These are phyloP conservation scores for Drosophila parvula DNA, from an alignment of 1,140 invertebrate species.

Conservation along the genomic window DNA sequence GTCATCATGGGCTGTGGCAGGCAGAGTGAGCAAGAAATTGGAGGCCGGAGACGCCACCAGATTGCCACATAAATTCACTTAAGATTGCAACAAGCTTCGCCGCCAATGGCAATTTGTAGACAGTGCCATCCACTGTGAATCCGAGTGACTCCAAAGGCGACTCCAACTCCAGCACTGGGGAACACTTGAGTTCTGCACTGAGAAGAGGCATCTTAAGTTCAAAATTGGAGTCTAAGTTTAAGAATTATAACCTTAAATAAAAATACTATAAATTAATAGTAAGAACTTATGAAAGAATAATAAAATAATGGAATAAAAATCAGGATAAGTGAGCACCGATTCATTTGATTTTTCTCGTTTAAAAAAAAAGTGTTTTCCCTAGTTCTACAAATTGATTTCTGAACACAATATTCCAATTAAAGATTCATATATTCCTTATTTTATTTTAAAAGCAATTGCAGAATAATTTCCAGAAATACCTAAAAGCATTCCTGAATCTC, in stretches of 20 bases:
- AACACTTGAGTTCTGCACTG: conserved; percentile 50
- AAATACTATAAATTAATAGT: neutral
- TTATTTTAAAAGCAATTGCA: neutral
- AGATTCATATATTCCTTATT: neutral
- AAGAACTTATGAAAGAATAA: too few relatives aligned
- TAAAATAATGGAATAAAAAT: neutral
- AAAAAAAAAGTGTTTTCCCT: too few relatives aligned
- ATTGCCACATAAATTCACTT: conserved; percentile 80
- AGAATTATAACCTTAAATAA: neutral
- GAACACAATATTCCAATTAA: neutral
- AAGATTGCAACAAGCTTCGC: conserved; percentile 68
- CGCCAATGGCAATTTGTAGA: conserved; percentile 53
- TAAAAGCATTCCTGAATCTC: too few relatives aligned
- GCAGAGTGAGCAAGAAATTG: conserved; percentile 42
- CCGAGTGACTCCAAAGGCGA: conserved; percentile 1
- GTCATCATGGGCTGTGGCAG: conserved; percentile 74
- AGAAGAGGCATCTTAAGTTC: neutral
- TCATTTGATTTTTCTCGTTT: too few relatives aligned
- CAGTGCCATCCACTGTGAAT: conserved; percentile 47
- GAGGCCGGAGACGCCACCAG: conserved; percentile 51
- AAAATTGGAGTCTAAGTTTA: neutral
- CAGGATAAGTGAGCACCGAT: too few relatives aligned
- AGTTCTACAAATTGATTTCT: neutral
- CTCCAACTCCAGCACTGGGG: conserved; percentile 13
- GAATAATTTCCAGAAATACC: neutral